Conservation (phyloP, 2,113 vertebrate genomes). For the Lepus europaeus region DNA sequence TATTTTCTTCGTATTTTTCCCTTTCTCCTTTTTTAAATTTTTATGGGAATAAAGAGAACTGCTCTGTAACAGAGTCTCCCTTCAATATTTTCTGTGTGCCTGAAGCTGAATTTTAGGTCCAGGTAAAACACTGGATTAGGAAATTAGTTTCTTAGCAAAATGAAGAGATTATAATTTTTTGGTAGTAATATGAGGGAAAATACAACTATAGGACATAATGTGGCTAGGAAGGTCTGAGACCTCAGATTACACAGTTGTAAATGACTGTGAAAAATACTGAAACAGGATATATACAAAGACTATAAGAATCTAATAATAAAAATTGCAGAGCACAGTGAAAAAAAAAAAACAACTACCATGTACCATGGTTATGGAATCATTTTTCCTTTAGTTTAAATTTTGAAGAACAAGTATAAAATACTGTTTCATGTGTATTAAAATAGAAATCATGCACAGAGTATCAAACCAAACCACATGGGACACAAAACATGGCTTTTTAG, state of each 20-base stretch:
- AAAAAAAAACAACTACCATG: background rate
- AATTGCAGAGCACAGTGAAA: background rate
- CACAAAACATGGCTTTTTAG: background rate
- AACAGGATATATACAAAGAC: background rate
- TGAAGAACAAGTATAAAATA: background rate
- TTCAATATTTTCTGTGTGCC: background rate
- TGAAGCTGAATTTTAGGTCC: background rate
- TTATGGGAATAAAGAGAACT: background rate
- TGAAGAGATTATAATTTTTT: background rate
- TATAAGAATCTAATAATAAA: background rate
- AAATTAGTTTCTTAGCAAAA: background rate
- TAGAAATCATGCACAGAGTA: background rate
- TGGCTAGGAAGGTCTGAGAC: background rate
- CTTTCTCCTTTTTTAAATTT: background rate
- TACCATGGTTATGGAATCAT: background rate
- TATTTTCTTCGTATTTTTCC: background rate
- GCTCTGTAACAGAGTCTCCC: background rate
- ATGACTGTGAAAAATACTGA: background rate
- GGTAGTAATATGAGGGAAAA: background rate
- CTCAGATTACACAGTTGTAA: background rate
- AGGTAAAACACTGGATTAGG: background rate
- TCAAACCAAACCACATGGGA: background rate
- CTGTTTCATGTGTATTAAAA: background rate
- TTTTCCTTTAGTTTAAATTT: constrained; percentile 18
- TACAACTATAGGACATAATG: background rate